Base-by-base conservation (phyloP, 1,140 invertebrate species). In the Mizuhopecten yessoensis region DNA sequence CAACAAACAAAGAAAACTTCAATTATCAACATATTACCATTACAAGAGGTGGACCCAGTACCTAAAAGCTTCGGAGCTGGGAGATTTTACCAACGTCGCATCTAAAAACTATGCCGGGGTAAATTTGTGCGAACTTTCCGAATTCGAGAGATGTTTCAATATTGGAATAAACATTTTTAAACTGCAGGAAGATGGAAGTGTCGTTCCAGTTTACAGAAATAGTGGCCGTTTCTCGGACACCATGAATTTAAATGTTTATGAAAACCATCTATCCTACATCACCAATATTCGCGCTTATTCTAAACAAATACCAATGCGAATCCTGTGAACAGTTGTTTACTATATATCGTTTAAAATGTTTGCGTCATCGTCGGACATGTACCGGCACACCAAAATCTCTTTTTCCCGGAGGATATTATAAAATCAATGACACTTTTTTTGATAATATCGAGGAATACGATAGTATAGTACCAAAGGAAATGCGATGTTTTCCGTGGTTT, bases 231-330 rank as follows among this genome's bases (percentile, higher is more conserved):
- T 39, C 33, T 39, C 90, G 0, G 33, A 5, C n/a, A 92, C 87
- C 15, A 90, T 92, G 91, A 87, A 90, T 34, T 33, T 92, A 0
- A 88, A 90, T n/a, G 0, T 92, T 33, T 90, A 34, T 45, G 89
- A 92, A 33, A 88, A 90, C 33, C 91, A 90, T 36, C 86, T 88
- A 11, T 89, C 86, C 0, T 89, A 88, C 29, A 75, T 88, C 17
- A 20, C 36, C 20, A 39, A 88, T 33, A 87, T 92, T 39, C 23
- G 20, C 0, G 15, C 34, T 11, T 90, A 88, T 33, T 87, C 89
- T 5, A 34, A 90, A 33, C n/a, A 92, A 92, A 33, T 90, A 86
- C 29, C 49, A 45, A n/a, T 90, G 86, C 34, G 87, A 57, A 36
- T 88, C 87, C 5, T 92, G 89, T 45, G 75, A 88, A 23, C 34